Percentiles rank a stretch among this genome's conserved stretches.
These are phyloP conservation scores for Armadillidium nasatum DNA, from an alignment of 1,140 invertebrate genomes.

Conservation along the genomic window DNA sequence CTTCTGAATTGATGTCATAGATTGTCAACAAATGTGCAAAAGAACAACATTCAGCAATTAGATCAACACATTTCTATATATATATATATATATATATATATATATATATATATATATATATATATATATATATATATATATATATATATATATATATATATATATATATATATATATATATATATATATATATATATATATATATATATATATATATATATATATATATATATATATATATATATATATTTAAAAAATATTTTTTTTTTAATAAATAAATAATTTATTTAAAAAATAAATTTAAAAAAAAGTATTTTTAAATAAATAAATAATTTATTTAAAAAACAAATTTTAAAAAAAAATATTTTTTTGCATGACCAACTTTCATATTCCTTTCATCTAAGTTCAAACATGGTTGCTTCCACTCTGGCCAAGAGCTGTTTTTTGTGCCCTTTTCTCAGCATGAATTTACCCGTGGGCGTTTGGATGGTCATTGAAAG, in stretches of 20 bases:
- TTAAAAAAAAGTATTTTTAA: too few relatives aligned
- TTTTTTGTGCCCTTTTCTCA: slow-evolving; percentile 27
- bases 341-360: background rate
- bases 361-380: background rate
- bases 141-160: too few relatives aligned
- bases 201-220: too few relatives aligned
- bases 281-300: too few relatives aligned
- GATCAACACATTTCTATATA: slow-evolving; percentile 31
- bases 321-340: background rate
- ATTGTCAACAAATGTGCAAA: slow-evolving; percentile 46
- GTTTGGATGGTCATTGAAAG: slow-evolving; percentile 35
- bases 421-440: slow-evolving; percentile 26
- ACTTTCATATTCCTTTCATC: slow-evolving; percentile 19
- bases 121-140: too few relatives aligned
- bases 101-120: too few relatives aligned
- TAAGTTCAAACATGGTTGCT: slow-evolving; percentile 29
- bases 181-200: too few relatives aligned
- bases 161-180: too few relatives aligned
- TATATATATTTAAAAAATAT: too few relatives aligned
- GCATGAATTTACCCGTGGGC: slow-evolving; percentile 24
- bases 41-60: slow-evolving; percentile 31
- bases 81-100: too few relatives aligned
- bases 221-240: too few relatives aligned
- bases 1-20: slow-evolving; percentile 49
- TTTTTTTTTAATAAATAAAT: too few relatives aligned